These are phyloP conservation scores for Cerastis leucographa DNA, from an alignment of 2,888 invertebrate species.

Conservation along the genomic window DNA sequence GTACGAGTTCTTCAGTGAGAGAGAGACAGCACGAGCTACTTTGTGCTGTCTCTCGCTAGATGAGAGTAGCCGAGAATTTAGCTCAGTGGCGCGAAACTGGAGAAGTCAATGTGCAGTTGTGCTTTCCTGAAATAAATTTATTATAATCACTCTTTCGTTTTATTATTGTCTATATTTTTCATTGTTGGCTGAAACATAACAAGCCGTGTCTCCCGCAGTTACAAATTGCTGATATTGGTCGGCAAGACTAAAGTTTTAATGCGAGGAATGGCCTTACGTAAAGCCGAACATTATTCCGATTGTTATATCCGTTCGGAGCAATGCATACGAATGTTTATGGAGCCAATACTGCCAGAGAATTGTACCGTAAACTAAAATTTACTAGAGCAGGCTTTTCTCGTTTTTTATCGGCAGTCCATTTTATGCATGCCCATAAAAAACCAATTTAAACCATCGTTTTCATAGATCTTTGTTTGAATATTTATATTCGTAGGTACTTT, in stretches of 20 bases:
- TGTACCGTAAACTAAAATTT: constrained; percentile 83
- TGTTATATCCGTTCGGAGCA: constrained; percentile 77
- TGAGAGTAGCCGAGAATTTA: neutral
- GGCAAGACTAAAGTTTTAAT: constrained; percentile 75
- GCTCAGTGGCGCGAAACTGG: neutral
- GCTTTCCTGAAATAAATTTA: too few relatives aligned
- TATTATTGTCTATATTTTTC: neutral
- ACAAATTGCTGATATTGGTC: constrained; percentile 74
- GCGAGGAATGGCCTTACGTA: constrained; percentile 71
- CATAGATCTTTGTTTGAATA: constrained; percentile 63
- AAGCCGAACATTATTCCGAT: constrained; percentile 76
- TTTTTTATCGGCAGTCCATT: constrained; percentile 78
- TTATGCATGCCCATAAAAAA: constrained; percentile 76
- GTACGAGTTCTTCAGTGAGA: neutral
- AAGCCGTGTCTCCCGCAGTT: constrained; percentile 55
- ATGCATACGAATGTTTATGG: constrained; percentile 82
- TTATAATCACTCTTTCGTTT: neutral
- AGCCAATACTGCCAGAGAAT: constrained; percentile 78
- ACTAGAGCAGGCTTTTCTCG: constrained; percentile 78
- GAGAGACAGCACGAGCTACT: too few relatives aligned
- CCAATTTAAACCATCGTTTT: constrained; percentile 71
- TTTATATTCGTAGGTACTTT: constrained; percentile 54
- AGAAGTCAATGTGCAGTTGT: neutral
- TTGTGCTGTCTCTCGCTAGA: too few relatives aligned
- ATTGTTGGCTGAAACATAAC: constrained; percentile 30